phyloP scores from a whole-genome alignment of 2,113 vertebrate genomes.

The Podocnemis expansa region DNA sequence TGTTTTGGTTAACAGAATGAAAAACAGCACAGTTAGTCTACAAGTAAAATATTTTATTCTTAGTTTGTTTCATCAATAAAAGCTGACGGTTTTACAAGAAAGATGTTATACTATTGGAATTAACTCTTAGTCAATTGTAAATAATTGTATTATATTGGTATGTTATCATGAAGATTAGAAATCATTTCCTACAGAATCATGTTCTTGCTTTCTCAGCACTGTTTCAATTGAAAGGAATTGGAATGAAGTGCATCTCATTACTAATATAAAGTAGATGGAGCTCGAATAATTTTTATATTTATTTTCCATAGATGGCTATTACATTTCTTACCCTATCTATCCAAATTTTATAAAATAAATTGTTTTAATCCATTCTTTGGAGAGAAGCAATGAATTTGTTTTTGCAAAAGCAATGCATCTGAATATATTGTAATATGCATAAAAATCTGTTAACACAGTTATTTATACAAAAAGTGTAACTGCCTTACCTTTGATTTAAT shows the following conservation, averaged over 20 bases:
- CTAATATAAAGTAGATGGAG: slow-evolving; percentile 86
- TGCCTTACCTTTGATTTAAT: slow-evolving; percentile 87
- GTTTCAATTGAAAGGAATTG: slow-evolving; percentile 88
- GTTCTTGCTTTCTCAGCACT: slow-evolving; percentile 86
- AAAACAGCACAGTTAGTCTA: slow-evolving; percentile 79
- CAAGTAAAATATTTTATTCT: slow-evolving; percentile 84
- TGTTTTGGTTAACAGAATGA: slow-evolving; percentile 84
- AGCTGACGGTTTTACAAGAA: slow-evolving; percentile 82
- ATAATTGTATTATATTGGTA: slow-evolving; percentile 87
- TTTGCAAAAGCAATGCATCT: slow-evolving; percentile 82
- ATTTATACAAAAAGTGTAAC: slow-evolving; percentile 85
- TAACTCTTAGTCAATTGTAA: slow-evolving; percentile 88
- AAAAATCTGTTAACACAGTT: slow-evolving; percentile 85
- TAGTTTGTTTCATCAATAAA: slow-evolving; percentile 87
- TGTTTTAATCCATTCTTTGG: slow-evolving; percentile 83
- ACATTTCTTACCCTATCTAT: slow-evolving; percentile 84
- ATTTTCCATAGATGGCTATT: slow-evolving; percentile 84
- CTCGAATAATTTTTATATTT: slow-evolving; percentile 87
- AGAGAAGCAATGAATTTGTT: slow-evolving; percentile 84
- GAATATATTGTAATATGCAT: slow-evolving; percentile 83
- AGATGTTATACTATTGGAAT: slow-evolving; percentile 86
- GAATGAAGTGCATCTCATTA: slow-evolving; percentile 89
- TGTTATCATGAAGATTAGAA: slow-evolving; percentile 87
- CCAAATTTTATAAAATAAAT: slow-evolving; percentile 86
- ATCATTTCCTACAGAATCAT: slow-evolving; percentile 85